Evolutionary conservation across 2,113 vertebrate genomes (phyloP).

Genomic region (Brachyhypopomus occidentalis): DNA sequence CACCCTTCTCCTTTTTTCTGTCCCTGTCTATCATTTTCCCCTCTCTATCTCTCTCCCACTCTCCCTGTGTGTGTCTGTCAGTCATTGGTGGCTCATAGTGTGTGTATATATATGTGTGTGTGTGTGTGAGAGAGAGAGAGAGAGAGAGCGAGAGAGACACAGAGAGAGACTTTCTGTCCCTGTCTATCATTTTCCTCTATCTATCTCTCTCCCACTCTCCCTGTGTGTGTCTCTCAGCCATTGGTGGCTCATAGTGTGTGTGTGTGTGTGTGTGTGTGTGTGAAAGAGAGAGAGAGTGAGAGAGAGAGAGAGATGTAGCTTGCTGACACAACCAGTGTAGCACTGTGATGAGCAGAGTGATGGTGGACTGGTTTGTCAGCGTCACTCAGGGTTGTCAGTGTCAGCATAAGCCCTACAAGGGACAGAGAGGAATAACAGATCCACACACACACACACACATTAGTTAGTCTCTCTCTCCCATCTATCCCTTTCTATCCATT

Average conservation of each 20-base stretch:
- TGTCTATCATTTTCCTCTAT: neutral
- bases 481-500: conserved; percentile 61
- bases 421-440: neutral
- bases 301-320: too few species aligned
- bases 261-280: conserved; percentile 62
- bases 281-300: conserved; percentile 20
- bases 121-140: neutral
- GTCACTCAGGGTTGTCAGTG: conserved; percentile 61
- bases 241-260: conserved; percentile 47
- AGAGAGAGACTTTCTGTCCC: too few species aligned
- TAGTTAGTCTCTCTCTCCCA: conserved; percentile 18
- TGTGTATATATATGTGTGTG: neutral
- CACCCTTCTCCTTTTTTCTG: conserved; percentile 68
- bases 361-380: conserved; percentile 67
- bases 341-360: conserved; percentile 76
- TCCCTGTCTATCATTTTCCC: conserved; percentile 69
- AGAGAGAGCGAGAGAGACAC: too few species aligned
- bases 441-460: neutral
- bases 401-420: neutral
- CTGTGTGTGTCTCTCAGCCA: conserved; percentile 72
- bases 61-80: conserved; percentile 69
- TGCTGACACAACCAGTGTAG: conserved; percentile 45
- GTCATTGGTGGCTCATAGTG: conserved; percentile 61
- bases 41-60: conserved; percentile 62
- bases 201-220: neutral